Base-by-base conservation (phyloP, 2,888 invertebrate genomes). In the Drosophila conformis region DNA sequence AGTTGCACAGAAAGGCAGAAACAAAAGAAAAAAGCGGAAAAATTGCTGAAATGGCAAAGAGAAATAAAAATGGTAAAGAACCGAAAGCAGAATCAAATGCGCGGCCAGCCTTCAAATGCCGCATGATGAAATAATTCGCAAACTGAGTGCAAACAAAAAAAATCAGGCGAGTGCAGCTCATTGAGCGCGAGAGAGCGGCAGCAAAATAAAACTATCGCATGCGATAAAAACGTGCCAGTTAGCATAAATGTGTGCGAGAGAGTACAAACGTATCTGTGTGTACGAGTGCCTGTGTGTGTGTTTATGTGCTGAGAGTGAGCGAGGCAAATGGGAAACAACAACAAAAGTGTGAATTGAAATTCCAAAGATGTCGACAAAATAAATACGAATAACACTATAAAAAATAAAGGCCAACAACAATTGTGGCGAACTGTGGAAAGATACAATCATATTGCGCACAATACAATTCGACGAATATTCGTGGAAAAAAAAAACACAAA, bases 301-400 rank as follows among this genome's bases (percentile, higher is more conserved):
- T 13, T 21, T 10, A 27, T 51, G 70, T 7, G 60, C 27, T 53
- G 60, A 21, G 49, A 48, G 66, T 38, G 69, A 54, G 60, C 66
- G 57, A 75, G 60, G 68, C 80, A 65, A 79, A 69, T 70, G 56
- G 27, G 59, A 73, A 72, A 80, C 84, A 86, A 88, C 85, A 83
- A 84, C 81, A 87, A 90, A 88, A 87, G 88, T 91, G 91, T 90
- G 89, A 90, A 90, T 90, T 91, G 85, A 91, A 91, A 91, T 91
- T 91, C 89, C 90, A 82, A 89, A 90, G 90, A 88, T 87, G 89
- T 91, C 91, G 90, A 89, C 85, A 82, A 89, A 83, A 82, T 78
- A 89, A 90, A 87, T 72, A 77, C 73, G 74, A 80, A 73, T 59
- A 69, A 73, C 73, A 80, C 70, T 61, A 69, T 73, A 74, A 78